Evolutionary conservation across 2,888 invertebrate genomes (phyloP).

Genomic region (Leptogaster cylindrica): DNA sequence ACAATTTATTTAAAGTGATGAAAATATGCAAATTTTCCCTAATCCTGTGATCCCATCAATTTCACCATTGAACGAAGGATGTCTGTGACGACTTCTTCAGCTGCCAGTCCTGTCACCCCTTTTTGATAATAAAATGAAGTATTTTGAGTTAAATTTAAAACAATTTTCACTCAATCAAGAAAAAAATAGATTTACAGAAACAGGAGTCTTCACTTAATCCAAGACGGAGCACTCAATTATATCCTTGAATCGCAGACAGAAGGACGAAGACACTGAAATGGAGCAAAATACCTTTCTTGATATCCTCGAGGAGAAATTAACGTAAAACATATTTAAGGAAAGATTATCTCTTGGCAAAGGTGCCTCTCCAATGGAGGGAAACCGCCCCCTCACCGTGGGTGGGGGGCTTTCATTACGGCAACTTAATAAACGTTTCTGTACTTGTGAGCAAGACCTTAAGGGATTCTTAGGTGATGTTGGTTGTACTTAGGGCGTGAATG

Average conservation of each 20-base stretch:
- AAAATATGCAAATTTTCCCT: conserved; percentile 44
- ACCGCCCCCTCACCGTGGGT: background rate
- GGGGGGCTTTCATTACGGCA: background rate
- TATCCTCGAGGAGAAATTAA: conserved; percentile 36
- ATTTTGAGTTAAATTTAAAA: conserved; percentile 45
- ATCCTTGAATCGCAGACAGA: conserved; percentile 7
- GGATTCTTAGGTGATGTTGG: conserved; percentile 17
- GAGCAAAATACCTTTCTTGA: conserved; percentile 23
- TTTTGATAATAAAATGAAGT: conserved; percentile 43
- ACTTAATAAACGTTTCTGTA: conserved; percentile 17
- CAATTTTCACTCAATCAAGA: conserved; percentile 46
- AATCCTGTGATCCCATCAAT: conserved; percentile 42
- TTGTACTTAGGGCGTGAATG: background rate
- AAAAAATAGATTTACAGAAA: conserved; percentile 16
- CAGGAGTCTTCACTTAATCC: conserved; percentile 24
- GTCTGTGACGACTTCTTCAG: background rate
- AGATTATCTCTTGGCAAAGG: conserved; percentile 39
- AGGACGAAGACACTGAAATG: background rate
- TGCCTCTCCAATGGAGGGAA: background rate
- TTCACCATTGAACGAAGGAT: conserved; percentile 18
- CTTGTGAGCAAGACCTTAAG: background rate
- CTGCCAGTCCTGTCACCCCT: background rate
- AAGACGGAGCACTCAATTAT: conserved; percentile 18
- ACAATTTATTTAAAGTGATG: conserved; percentile 14
- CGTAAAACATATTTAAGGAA: conserved; percentile 42